These are phyloP conservation scores for Melikaiella ostensackeni DNA, from an alignment of 2,888 invertebrate species.

Conservation along the genomic window DNA sequence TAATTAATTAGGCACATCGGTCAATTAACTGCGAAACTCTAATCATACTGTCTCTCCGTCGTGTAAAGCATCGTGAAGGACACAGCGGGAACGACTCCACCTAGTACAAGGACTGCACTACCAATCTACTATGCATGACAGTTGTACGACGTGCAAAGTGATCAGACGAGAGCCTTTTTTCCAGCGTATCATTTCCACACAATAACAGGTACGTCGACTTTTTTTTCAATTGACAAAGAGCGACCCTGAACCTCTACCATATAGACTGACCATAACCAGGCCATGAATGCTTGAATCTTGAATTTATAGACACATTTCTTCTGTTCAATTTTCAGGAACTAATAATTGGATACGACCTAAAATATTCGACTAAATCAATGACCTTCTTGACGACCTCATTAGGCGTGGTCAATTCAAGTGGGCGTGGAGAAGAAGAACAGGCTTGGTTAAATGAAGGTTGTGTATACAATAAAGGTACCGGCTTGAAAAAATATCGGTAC, in stretches of 20 bases:
- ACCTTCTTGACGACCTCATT: no score
- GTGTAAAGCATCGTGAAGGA: conserved; percentile 22
- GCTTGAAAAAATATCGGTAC: no score
- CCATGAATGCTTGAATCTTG: conserved; percentile 9
- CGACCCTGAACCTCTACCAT: conserved; percentile 3
- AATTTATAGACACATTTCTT: conserved; percentile 2
- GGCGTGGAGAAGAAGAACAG: no score
- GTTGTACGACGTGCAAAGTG: conserved; percentile 34
- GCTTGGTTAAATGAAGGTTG: no score
- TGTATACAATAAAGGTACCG: no score
- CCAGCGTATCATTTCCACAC: conserved; percentile 36
- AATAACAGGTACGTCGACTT: conserved; percentile 27
- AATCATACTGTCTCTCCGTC: not conserved
- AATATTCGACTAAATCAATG: no score
- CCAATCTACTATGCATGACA: conserved; percentile 4
- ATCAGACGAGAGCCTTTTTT: conserved; percentile 4
- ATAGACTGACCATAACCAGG: conserved; percentile 15
- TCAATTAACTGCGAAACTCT: conserved; percentile 64
- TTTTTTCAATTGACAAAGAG: conserved; percentile 33
- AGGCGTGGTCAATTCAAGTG: no score
- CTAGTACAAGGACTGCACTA: not conserved
- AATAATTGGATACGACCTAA: not conserved
- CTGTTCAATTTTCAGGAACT: not conserved
- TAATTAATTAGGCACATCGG: conserved; percentile 68
- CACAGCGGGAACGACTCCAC: conserved; percentile 8